Conservation (phyloP, 2,797 vertebrate species). For the Taenioides sp. region DNA sequence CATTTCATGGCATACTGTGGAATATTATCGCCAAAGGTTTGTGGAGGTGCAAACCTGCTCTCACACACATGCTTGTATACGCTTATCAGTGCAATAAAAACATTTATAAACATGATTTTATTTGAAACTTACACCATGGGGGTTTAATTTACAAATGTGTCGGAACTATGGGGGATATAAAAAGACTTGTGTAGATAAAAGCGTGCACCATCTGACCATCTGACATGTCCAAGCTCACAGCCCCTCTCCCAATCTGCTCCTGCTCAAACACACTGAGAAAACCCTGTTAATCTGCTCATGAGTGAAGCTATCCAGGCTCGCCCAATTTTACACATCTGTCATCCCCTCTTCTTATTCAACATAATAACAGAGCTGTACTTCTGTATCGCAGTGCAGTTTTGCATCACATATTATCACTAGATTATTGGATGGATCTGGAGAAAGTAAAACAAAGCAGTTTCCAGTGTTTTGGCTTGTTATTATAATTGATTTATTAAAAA, state of each 20-base stretch:
- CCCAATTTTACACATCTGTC: conserved; percentile 67
- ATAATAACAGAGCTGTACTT: conserved; percentile 11
- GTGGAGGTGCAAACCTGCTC: too few relatives aligned
- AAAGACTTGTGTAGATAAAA: conserved; percentile 34
- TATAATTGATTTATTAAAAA: too few relatives aligned
- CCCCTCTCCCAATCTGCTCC: not conserved
- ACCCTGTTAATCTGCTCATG: conserved; percentile 67
- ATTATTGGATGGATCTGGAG: not conserved
- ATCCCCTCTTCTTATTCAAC: conserved; percentile 35
- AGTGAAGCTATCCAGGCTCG: conserved; percentile 52
- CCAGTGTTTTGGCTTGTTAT: not conserved
- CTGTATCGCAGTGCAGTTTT: conserved; percentile 2
- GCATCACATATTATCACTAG: not conserved
- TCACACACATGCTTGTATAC: too few relatives aligned
- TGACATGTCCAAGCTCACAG: not conserved
- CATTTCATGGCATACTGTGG: too few relatives aligned
- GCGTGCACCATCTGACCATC: conserved; percentile 15
- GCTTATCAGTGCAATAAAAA: too few relatives aligned
- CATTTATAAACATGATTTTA: too few relatives aligned
- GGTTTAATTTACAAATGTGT: conserved; percentile 3
- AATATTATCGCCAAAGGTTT: too few relatives aligned
- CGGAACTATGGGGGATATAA: conserved; percentile 11
- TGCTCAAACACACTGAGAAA: conserved; percentile 40
- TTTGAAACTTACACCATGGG: too few relatives aligned
- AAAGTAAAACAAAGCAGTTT: not conserved